Conservation (phyloP, 1,140 invertebrate species). For the Drosophila grimshawi region DNA sequence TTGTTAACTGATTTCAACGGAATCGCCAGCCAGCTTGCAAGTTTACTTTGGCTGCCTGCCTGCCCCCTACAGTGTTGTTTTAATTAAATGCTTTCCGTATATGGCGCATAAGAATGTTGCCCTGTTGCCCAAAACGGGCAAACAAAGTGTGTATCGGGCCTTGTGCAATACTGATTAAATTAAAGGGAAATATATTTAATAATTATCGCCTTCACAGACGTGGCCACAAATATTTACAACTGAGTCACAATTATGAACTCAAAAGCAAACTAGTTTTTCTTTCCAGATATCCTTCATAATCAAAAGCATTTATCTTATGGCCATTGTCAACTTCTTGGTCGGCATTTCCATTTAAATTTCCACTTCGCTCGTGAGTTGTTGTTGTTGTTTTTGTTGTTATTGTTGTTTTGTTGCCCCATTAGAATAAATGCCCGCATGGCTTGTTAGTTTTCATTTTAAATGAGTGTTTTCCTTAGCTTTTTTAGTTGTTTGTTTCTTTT, state of each 20-base stretch:
- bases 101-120: slow-evolving; percentile 56
- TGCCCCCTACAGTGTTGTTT: slow-evolving; percentile 54
- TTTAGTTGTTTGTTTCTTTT: slow-evolving; percentile 59
- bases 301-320: background rate
- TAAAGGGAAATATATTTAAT: background rate
- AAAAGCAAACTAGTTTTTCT: no score
- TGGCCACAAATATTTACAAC: no score
- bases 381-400: no score
- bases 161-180: background rate
- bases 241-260: no score
- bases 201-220: no score
- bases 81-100: slow-evolving; percentile 68
- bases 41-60: background rate
- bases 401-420: background rate
- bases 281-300: background rate
- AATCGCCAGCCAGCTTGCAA: slow-evolving; percentile 40
- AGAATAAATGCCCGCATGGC: slow-evolving; percentile 53
- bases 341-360: slow-evolving; percentile 43
- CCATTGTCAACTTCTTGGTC: no score
- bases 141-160: background rate
- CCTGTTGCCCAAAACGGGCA: background rate
- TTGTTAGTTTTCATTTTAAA: slow-evolving; percentile 55
- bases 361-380: slow-evolving; percentile 6
- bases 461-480: slow-evolving; percentile 40
- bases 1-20: slow-evolving; percentile 75